Percentiles rank a stretch among this genome's conserved stretches.
These are phyloP conservation scores for Chionoecetes opilio DNA, from an alignment of 1,140 invertebrate species.

Conservation along the genomic window DNA sequence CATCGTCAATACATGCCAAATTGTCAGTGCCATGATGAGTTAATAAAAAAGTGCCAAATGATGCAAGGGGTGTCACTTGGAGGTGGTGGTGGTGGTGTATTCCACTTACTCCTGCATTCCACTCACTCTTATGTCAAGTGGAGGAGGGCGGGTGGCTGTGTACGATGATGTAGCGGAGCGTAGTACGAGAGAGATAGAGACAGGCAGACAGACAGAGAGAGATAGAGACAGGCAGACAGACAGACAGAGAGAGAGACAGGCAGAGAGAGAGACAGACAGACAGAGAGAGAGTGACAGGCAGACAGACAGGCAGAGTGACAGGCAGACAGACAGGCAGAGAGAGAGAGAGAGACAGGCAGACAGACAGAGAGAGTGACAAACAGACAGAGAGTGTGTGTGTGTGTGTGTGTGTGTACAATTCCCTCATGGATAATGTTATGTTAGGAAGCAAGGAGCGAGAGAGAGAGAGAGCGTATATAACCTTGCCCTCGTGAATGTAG, in stretches of 20 bases:
- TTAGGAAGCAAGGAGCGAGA: no score
- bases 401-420: background rate
- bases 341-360: no score
- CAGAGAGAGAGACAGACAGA: conserved; percentile 10
- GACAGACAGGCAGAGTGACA: no score
- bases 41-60: background rate
- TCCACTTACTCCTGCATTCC: background rate
- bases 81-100: conserved; percentile 13
- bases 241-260: conserved; percentile 43
- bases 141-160: background rate
- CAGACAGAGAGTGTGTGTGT: no score
- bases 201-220: no score
- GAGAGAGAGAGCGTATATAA: no score
- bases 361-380: no score
- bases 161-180: background rate
- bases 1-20: background rate
- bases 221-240: no score
- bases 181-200: background rate
- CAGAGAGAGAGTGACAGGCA: no score
- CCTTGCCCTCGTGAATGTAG: no score
- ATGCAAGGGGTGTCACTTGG: background rate
- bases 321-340: no score
- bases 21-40: background rate
- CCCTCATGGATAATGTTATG: no score
- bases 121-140: background rate